Evolutionary conservation across 2,113 vertebrate species (phyloP).

Genomic region (Sterna hirundo): DNA sequence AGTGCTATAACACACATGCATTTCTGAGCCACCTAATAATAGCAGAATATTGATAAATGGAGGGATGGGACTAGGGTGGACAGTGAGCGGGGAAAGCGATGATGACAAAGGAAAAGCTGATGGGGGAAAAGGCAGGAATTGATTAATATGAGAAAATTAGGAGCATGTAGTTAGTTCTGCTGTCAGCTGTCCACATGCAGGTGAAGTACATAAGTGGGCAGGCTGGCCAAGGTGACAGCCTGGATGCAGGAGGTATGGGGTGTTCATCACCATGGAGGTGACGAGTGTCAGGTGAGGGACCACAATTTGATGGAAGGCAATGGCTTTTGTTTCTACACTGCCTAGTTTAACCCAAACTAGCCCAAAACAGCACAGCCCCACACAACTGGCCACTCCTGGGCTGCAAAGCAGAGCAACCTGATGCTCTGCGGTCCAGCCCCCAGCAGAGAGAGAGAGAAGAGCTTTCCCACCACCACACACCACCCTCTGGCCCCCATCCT

Average conservation of each 20-base stretch:
- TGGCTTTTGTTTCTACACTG: neutral
- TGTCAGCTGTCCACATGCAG: neutral
- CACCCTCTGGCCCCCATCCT: neutral
- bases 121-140: neutral
- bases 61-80: neutral
- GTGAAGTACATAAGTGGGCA: neutral
- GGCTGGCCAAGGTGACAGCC: neutral
- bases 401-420: neutral
- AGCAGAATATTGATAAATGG: slow-evolving; percentile 12
- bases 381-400: neutral
- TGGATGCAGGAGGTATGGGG: neutral
- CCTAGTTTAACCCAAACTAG: neutral
- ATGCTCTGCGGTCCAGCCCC: neutral
- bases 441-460: neutral
- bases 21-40: slow-evolving; percentile 26
- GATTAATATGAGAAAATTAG: neutral
- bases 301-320: neutral
- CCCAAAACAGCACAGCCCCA: rapidly evolving
- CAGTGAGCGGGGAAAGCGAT: neutral
- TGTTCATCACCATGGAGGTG: neutral
- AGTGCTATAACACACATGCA: neutral
- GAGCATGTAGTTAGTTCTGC: neutral
- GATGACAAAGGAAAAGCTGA: neutral
- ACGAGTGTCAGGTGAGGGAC: neutral
- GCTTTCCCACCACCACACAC: neutral